Base-by-base conservation (phyloP, 2,888 invertebrate species). In the Chouioia cunea region DNA sequence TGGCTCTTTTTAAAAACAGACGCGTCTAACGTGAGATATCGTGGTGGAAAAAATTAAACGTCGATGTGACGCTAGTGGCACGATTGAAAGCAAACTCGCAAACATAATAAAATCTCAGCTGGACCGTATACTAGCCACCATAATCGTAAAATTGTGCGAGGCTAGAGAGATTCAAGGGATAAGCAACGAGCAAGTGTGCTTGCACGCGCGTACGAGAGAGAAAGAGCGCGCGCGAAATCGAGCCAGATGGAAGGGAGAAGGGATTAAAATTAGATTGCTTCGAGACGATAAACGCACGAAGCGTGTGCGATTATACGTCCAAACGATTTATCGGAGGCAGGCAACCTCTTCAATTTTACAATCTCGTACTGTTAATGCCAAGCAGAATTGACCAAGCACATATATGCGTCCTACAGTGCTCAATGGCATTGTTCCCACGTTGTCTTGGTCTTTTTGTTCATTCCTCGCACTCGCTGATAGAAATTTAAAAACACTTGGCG, bases 261-360 rank as follows among this genome's bases (percentile, higher is more conserved):
- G 65, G 70, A 70, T 70, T 70, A 70, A 70, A 70, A 65, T 70
- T 70, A 70, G 70, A 70, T 70, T 70, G 70, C 22, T 64, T 62
- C 50, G 12, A 43, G 16, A 20, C 59, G 69, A 69, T 69, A 63
- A 69, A 69, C 50, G 67, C 60, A 48, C 36, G 65, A 47, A 18
- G 36, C 56, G 20, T 48, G 60, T 43, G 67, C 67, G 66, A 60
- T 67, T 59, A 54, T 60, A 59, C 59, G 47, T 18, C 18, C 22
- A 14, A 54, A 52, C 16, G 36, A 27, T 27, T 27, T 27, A 27
- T 27, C 27, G 27, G 27, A 27, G 4, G 4, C 27, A 27, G 27
- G 27, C 27, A 6, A 6, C 27, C 27, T 27, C 27, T 27, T 27
- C 27, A 27, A 27, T 27, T 27, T 27, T 27, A 27, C 27, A 27